Percentiles rank a stretch among this genome's conserved stretches.
Conservation (phyloP, 2,797 vertebrate species). For the Dromococcyx pavoninus region DNA sequence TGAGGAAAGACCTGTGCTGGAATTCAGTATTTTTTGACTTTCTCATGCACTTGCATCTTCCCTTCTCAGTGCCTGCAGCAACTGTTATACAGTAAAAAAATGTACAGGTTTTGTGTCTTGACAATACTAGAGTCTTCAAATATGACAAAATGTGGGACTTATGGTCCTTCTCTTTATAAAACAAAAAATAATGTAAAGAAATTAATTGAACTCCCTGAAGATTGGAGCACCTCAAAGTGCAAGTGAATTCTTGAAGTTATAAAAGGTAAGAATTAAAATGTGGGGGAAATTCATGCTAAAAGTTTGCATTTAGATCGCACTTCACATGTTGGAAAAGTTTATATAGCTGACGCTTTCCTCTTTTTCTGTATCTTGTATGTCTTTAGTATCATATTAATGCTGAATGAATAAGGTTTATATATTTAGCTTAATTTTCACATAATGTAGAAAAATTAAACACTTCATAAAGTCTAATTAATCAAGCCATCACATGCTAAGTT, state of each 20-base stretch:
- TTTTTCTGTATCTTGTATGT: neutral
- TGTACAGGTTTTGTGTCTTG: neutral
- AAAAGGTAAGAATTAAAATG: neutral
- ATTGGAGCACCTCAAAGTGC: neutral
- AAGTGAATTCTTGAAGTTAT: neutral
- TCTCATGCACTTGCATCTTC: neutral
- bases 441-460: neutral
- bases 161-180: neutral
- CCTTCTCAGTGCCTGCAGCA: neutral
- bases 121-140: neutral
- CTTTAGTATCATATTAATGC: neutral
- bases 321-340: neutral
- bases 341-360: neutral
- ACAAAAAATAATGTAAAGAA: neutral
- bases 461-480: neutral
- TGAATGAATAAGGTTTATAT: neutral
- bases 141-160: neutral
- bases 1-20: neutral
- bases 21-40: constrained; percentile 22
- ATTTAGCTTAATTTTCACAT: neutral
- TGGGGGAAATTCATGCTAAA: neutral
- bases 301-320: neutral
- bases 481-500: neutral
- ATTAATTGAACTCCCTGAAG: neutral
- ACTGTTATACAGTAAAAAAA: neutral